Evolutionary conservation across 2,797 vertebrate genomes (phyloP), one percentile per base, ranked within the genome.

Genomic region (Chelon auratus): DNA sequence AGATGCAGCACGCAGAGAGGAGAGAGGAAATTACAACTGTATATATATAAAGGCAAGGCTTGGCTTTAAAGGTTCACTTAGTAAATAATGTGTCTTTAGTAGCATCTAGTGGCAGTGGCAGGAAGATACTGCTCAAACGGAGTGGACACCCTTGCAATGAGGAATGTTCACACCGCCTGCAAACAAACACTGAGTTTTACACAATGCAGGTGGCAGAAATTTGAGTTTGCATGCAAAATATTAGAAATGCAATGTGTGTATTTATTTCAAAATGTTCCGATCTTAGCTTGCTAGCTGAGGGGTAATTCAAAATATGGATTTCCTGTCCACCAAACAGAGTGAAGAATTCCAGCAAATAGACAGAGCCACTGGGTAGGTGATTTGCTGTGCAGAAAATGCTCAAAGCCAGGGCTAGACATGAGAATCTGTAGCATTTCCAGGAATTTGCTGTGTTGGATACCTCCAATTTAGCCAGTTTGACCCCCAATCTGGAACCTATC

Each of bases 61-160:
- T 51, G 45, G 37, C 13, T 56, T 69, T 43, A 43, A 62, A 45
- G n/a, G 18, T 42, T 11, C 3, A 12, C 3, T 18, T 40, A 4
- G 36, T 17, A 14, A 22, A 37, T 12, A 10, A 15, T 45, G 39
- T 17, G n/a, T 69, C 63, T 67, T 63, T 56, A 47, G 59, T 54
- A 75, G 24, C 76, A 83, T 63, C 83, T 79, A 70, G 70, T 75
- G 82, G 37, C 33, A 60, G 26, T 75, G 79, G 37, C 33, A 60
- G 26, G 17, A 24, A 55, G 51, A 36, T 18, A 22, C 51, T 33
- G 30, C 30, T 33, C 7, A 8, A 33, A 13, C 6, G 50, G 12
- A 14, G 37, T 37, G 15, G 6, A 55, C 9, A 20, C 2, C 40
- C 40, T 33, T 33, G 7, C 5, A 7, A 8, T 42, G 13, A 42